These are phyloP conservation scores for Spermophilus dauricus DNA, from an alignment of 2,113 vertebrate species.

Conservation along the genomic window DNA sequence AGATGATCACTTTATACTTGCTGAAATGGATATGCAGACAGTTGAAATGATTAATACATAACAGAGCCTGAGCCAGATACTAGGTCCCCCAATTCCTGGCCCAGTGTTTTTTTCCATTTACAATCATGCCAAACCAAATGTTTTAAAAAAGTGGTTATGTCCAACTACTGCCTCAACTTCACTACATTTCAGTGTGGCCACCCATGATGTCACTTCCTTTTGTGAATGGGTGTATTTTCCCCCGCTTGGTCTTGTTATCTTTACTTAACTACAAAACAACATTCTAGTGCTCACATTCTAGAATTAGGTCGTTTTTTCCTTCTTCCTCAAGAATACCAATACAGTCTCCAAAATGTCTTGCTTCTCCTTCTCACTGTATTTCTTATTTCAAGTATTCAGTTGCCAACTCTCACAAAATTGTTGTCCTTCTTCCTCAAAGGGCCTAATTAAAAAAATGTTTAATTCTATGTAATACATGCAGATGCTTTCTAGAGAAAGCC, in stretches of 20 bases:
- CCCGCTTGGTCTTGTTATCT: background rate
- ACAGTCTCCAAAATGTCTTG: background rate
- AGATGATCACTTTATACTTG: background rate
- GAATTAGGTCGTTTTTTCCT: background rate
- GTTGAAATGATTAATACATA: background rate
- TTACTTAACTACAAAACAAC: background rate
- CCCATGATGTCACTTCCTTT: slow-evolving; percentile 77
- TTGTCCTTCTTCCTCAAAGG: background rate
- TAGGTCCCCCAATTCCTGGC: background rate
- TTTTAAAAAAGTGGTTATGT: background rate
- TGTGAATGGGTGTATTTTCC: slow-evolving; percentile 56
- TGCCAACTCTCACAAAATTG: background rate
- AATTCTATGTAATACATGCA: background rate
- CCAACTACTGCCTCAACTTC: slow-evolving; percentile 71
- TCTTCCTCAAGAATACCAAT: slow-evolving; percentile 34
- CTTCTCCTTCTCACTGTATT: background rate
- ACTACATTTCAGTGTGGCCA: slow-evolving; percentile 63
- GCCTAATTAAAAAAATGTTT: background rate
- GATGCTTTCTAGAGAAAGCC: slow-evolving; percentile 73
- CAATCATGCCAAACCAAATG: background rate
- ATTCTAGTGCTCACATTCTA: background rate
- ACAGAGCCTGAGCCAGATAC: background rate
- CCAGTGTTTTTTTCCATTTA: slow-evolving; percentile 21
- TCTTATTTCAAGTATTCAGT: background rate
- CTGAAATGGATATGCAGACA: slow-evolving; percentile 10